Evolutionary conservation across 2,113 vertebrate genomes (phyloP).

Genomic region (Sus scrofa): DNA sequence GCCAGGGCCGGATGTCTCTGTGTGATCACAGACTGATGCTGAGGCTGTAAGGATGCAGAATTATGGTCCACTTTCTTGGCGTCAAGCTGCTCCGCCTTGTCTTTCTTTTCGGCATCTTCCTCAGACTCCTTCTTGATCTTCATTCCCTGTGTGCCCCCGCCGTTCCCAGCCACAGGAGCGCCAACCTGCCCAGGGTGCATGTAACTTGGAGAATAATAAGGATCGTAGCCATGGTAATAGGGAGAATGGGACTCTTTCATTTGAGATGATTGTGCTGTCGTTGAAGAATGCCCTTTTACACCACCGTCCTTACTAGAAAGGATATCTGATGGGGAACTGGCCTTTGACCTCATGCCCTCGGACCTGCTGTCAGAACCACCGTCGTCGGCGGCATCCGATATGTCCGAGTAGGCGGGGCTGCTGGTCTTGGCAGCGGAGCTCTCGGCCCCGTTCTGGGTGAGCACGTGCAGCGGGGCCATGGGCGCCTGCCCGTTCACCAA

Average conservation of each 20-base stretch:
- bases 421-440: constrained; percentile 92
- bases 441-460: constrained; percentile 91
- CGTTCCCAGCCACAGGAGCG: constrained; percentile 89
- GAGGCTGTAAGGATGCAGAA: constrained; percentile 91
- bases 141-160: constrained; percentile 87
- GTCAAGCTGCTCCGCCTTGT: constrained; percentile 90
- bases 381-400: constrained; percentile 97
- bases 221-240: constrained; percentile 96
- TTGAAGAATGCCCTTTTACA: constrained; percentile 91
- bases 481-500: constrained; percentile 91
- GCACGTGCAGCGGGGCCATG: constrained; percentile 88
- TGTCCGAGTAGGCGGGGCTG: constrained; percentile 98
- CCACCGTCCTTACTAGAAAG: constrained; percentile 90
- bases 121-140: constrained; percentile 94
- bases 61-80: constrained; percentile 91
- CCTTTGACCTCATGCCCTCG: constrained; percentile 94
- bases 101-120: constrained; percentile 93
- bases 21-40: constrained; percentile 97
- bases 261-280: constrained; percentile 87
- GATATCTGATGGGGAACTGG: constrained; percentile 92
- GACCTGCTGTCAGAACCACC: constrained; percentile 96
- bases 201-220: constrained; percentile 96
- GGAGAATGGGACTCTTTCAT: constrained; percentile 95
- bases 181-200: constrained; percentile 93
- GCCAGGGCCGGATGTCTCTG: constrained; percentile 97